phyloP scores from a whole-genome alignment of 2,797 vertebrate species.

The Cichlasoma orientale region DNA sequence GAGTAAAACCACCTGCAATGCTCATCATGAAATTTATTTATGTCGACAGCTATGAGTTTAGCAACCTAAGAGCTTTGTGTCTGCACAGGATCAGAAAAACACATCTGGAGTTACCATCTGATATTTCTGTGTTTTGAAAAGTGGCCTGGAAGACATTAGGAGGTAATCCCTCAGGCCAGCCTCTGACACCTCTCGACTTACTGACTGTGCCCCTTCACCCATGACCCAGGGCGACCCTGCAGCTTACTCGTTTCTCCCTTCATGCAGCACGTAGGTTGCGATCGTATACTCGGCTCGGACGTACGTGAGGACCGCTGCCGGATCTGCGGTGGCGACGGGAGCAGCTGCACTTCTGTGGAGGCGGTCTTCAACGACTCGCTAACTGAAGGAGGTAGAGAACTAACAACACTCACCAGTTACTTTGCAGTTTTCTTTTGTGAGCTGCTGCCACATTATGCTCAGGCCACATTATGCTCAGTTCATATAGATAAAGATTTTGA shows the following conservation, averaged over 20 bases:
- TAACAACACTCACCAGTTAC: not conserved
- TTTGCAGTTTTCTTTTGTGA: not conserved
- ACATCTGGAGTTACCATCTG: slow-evolving; percentile 74
- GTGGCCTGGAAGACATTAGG: slow-evolving; percentile 72
- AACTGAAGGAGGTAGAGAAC: slow-evolving; percentile 86
- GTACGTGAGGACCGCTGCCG: slow-evolving; percentile 94
- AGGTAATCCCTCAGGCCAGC: slow-evolving; percentile 61
- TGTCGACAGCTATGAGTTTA: slow-evolving; percentile 71
- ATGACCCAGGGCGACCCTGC: slow-evolving; percentile 45
- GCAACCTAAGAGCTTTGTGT: slow-evolving; percentile 68
- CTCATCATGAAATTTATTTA: slow-evolving; percentile 73
- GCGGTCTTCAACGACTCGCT: slow-evolving; percentile 91
- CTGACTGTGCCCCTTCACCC: slow-evolving; percentile 53
- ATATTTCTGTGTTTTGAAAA: slow-evolving; percentile 69
- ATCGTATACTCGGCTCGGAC: slow-evolving; percentile 92
- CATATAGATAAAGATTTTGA: slow-evolving; percentile 8
- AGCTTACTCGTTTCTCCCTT: slow-evolving; percentile 40
- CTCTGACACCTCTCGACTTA: slow-evolving; percentile 66
- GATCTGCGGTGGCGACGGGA: slow-evolving; percentile 92
- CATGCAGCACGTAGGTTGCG: slow-evolving; percentile 93
- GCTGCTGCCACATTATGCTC: not conserved
- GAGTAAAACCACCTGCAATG: slow-evolving; percentile 69
- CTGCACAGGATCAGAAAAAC: slow-evolving; percentile 68
- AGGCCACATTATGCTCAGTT: not conserved
- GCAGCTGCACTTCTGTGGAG: slow-evolving; percentile 90